These are phyloP conservation scores for Phalloptychus januarius DNA, from an alignment of 2,797 vertebrate genomes.

Conservation along the genomic window DNA sequence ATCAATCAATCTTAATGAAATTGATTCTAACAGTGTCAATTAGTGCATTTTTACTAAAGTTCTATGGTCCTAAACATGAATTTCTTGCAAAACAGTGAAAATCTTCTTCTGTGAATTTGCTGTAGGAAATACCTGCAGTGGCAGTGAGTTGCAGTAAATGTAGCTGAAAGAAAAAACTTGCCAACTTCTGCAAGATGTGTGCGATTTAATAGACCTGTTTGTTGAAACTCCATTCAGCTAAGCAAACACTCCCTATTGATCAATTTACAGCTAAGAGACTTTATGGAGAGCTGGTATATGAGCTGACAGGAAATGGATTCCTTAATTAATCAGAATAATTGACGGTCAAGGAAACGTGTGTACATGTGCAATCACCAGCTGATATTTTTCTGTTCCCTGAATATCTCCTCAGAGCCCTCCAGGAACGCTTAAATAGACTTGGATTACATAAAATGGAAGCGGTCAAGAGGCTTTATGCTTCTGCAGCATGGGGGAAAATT, in stretches of 20 bases:
- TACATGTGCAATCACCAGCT: slow-evolving; percentile 21
- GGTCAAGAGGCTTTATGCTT: slow-evolving; percentile 51
- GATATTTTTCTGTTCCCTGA: slow-evolving; percentile 22
- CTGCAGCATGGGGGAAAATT: slow-evolving; percentile 47
- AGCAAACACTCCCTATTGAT: slow-evolving; percentile 61
- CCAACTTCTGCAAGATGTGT: background rate
- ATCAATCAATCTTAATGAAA: background rate
- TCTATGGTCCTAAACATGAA: background rate
- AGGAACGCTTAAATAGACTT: slow-evolving; percentile 65
- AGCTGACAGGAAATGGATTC: slow-evolving; percentile 40
- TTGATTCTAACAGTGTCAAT: background rate
- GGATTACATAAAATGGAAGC: slow-evolving; percentile 58
- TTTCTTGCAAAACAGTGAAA: background rate
- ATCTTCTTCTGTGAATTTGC: background rate
- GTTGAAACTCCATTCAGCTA: slow-evolving; percentile 38
- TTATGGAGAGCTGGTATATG: slow-evolving; percentile 54
- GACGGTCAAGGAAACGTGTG: slow-evolving; percentile 18
- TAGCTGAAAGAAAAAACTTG: background rate
- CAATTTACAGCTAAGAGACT: slow-evolving; percentile 42
- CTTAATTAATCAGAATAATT: slow-evolving; percentile 58
- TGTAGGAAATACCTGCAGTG: background rate
- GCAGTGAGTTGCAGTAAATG: background rate
- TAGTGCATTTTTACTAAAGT: background rate
- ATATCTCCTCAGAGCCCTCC: slow-evolving; percentile 52
- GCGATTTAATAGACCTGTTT: slow-evolving; percentile 22